These are phyloP conservation scores for Heliconius nattereri DNA, from an alignment of 1,140 invertebrate genomes.

Conservation along the genomic window DNA sequence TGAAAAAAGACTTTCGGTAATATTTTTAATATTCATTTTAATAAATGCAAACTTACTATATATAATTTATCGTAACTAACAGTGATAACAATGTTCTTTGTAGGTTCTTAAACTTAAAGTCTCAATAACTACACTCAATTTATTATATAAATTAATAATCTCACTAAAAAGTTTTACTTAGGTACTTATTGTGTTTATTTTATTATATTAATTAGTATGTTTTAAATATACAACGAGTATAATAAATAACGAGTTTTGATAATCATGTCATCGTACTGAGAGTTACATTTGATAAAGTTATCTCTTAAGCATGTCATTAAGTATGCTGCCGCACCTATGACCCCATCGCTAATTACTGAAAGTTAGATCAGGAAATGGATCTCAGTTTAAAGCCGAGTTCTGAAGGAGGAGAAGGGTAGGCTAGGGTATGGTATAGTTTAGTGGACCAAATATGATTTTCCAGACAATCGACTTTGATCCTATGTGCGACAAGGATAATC, in stretches of 20 bases:
- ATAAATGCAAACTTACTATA: background rate
- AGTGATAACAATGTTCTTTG: too few species aligned
- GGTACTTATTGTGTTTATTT: background rate
- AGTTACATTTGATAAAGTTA: slow-evolving; percentile 10
- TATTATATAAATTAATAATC: background rate
- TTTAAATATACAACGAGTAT: background rate
- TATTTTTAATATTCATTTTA: background rate
- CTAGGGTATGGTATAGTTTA: slow-evolving; percentile 3
- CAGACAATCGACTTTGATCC: slow-evolving; percentile 83
- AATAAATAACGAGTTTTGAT: background rate
- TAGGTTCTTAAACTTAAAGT: background rate
- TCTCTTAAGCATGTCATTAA: slow-evolving; percentile 8
- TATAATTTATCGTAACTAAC: too few species aligned
- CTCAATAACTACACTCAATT: background rate
- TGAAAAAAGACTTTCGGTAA: slow-evolving; percentile 35
- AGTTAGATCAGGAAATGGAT: slow-evolving; percentile 7
- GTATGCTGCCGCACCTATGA: slow-evolving; percentile 1
- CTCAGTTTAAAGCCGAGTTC: background rate
- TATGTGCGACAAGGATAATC: slow-evolving; percentile 89
- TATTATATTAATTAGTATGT: background rate
- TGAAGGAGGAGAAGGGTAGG: background rate
- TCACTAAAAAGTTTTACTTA: background rate
- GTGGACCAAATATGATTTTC: slow-evolving; percentile 62
- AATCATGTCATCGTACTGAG: background rate
- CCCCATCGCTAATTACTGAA: background rate